A percentile compares a stretch with the other conserved stretches of the same genome.
These are phyloP conservation scores for Microcebus jonahi DNA, from an alignment of 2,113 vertebrate species.

Conservation along the genomic window DNA sequence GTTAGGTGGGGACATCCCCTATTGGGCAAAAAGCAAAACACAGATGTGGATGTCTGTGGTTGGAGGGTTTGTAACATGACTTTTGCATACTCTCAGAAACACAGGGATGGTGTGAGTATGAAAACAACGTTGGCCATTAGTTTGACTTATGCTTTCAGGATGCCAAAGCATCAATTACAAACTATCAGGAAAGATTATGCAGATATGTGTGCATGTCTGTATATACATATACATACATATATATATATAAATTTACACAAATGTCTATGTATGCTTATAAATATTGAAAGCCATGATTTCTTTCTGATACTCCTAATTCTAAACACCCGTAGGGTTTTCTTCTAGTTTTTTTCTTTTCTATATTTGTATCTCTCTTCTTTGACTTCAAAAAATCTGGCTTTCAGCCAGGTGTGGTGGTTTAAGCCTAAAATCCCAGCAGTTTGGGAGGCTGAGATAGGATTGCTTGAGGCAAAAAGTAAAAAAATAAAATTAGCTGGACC, in stretches of 20 bases:
- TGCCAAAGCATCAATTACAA: slow-evolving; percentile 12
- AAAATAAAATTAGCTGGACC: too few relatives aligned
- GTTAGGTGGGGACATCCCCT: background rate
- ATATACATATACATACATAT: background rate
- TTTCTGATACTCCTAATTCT: background rate
- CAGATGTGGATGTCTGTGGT: background rate
- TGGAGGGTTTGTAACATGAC: background rate
- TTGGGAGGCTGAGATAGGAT: background rate
- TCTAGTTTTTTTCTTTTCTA: background rate
- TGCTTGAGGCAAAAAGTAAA: background rate
- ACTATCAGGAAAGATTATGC: slow-evolving; percentile 18
- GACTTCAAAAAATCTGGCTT: background rate
- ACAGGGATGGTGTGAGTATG: background rate
- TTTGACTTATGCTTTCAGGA: background rate
- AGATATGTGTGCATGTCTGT: background rate
- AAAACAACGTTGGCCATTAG: background rate
- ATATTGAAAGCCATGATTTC: slow-evolving; percentile 50
- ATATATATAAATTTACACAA: background rate
- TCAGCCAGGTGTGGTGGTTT: background rate
- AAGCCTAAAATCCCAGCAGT: background rate
- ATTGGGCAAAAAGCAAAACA: background rate
- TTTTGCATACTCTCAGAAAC: background rate
- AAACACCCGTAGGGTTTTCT: background rate
- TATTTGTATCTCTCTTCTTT: slow-evolving; percentile 28
- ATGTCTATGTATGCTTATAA: background rate